Base-by-base conservation (phyloP, 1,140 invertebrate genomes). In the Bombus picipes region DNA sequence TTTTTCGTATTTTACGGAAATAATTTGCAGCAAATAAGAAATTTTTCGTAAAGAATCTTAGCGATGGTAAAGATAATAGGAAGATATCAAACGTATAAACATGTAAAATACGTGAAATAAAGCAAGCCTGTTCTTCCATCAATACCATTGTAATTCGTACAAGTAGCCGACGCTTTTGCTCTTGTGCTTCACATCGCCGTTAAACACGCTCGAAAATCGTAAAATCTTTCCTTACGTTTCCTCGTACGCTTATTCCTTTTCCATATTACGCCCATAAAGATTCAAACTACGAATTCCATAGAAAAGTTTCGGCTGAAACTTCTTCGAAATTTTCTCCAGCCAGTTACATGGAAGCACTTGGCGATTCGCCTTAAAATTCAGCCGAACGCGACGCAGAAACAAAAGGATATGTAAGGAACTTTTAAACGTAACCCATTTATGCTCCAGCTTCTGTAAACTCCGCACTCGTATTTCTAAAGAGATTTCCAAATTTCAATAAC, bases 341-440 rank as follows among this genome's bases (percentile, higher is more conserved):
- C 57, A 57, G 43, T 53, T 32, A 72, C 34, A 81, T 15, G 47
- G 28, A 59, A 59, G 47, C 68, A 59, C 32, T 22, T 32, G 15
- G 41, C 71, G 34, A 53, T 47, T 66, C 72, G 47, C 68, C 41
- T 39, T 22, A n/a, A 75, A 75, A 83, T 74, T 66, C 81, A 65
- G 59, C 39, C 75, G 37, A 78, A 77, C 18, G 43, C 22, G 43
- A 13, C 28, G 32, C 18, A 32, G 71, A 75, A 75, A 83, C 70
- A 66, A 83, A 66, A 66, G 68, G 28, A 32, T 53, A 34, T 39
- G 22, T 34, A 47, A 47, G 79, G 70, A 75, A 75, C 32, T 83
- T 83, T 66, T 22, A 72, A 75, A 75, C 57, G 73, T 43, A 72
- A 39, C n/a, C 53, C 81, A 47, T 82, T 75, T 66, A 74, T 43